These are phyloP conservation scores for Ictalurus punctatus DNA, from an alignment of 2,113 vertebrate species.

Conservation along the genomic window DNA sequence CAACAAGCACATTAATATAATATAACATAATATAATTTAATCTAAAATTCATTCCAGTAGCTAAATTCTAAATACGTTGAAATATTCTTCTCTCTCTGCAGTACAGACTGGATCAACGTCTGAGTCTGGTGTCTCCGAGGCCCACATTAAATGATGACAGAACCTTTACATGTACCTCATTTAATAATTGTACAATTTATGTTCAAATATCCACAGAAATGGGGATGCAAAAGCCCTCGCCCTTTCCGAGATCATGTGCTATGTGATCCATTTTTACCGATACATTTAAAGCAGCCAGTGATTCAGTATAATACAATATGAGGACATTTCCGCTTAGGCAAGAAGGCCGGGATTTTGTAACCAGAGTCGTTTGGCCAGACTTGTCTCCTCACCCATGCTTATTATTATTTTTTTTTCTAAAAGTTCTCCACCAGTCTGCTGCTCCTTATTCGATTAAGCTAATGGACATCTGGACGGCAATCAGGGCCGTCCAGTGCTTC, in stretches of 20 bases:
- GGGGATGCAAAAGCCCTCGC: not conserved
- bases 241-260: accelerated
- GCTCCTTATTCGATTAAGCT: conserved; percentile 53
- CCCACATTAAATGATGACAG: not conserved
- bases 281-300: not conserved
- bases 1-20: not conserved
- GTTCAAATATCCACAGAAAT: not conserved
- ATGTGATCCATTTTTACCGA: conserved; percentile 6
- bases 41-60: not conserved
- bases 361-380: conserved; percentile 26
- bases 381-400: conserved; percentile 25
- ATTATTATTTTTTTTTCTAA: conserved; percentile 15
- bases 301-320: not conserved
- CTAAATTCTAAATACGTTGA: not conserved
- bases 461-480: conserved; percentile 56
- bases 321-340: conserved; percentile 24
- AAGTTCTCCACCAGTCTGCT: conserved; percentile 46
- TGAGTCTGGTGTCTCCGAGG: not conserved
- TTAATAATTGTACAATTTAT: not conserved
- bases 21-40: not conserved
- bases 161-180: not conserved
- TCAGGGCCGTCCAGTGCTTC: conserved; percentile 32
- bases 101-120: not conserved
- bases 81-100: not conserved
- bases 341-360: conserved; percentile 32